Conservation (phyloP, 2,888 invertebrate species). For the Drosophila infuscata region DNA sequence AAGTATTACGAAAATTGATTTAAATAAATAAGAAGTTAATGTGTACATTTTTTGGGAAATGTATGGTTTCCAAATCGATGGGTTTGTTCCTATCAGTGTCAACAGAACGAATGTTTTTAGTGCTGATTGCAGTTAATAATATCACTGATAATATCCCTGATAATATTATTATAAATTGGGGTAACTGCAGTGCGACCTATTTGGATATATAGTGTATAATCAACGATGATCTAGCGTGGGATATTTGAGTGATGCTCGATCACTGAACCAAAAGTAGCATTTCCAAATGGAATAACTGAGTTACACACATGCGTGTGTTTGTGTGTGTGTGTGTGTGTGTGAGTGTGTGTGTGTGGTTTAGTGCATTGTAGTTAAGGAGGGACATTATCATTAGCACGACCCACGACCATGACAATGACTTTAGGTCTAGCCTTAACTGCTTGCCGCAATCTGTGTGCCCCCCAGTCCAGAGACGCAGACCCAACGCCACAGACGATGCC, state of each 20-base stretch:
- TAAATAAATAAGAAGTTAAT: not conserved
- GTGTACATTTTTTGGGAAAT: not conserved
- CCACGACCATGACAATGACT: slow-evolving; percentile 76
- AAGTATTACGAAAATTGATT: not conserved
- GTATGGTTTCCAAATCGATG: not conserved
- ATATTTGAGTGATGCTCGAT: not conserved
- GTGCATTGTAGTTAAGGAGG: slow-evolving; percentile 43
- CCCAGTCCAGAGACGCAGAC: slow-evolving; percentile 16
- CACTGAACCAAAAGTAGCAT: not conserved
- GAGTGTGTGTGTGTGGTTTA: slow-evolving; percentile 12
- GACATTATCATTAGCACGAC: slow-evolving; percentile 61
- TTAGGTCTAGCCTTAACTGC: slow-evolving; percentile 49
- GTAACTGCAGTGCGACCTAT: too few species aligned
- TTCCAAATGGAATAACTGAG: not conserved
- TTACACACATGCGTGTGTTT: not conserved
- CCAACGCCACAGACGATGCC: slow-evolving; percentile 20
- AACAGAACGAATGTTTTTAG: not conserved
- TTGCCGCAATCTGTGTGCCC: slow-evolving; percentile 31
- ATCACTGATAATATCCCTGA: too few species aligned
- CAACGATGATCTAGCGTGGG: not conserved
- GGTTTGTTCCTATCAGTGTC: not conserved
- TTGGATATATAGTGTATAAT: too few species aligned
- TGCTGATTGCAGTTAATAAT: too few species aligned
- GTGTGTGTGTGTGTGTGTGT: slow-evolving; percentile 1
- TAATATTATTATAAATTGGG: too few species aligned